Conservation (phyloP, 2,888 invertebrate species). For the Brenthis ino region DNA sequence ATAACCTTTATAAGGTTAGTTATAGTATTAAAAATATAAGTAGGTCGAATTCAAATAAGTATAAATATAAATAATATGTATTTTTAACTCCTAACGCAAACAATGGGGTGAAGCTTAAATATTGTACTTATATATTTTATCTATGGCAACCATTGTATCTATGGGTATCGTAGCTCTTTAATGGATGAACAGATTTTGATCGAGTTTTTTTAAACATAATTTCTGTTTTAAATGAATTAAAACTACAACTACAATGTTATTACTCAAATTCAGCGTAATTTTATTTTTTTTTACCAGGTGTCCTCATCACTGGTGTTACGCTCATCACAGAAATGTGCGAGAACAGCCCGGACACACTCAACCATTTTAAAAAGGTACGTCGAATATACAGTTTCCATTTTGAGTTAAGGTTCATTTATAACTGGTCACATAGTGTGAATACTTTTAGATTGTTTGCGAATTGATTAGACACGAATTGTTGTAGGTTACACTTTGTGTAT, state of each 20-base stretch:
- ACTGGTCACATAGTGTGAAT: not conserved
- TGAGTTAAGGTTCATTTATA: not conserved
- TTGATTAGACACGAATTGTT: not conserved
- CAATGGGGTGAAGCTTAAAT: no score
- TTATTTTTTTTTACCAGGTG: constrained; percentile 82
- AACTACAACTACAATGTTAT: not conserved
- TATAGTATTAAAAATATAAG: no score
- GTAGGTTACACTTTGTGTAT: not conserved
- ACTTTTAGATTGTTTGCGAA: not conserved
- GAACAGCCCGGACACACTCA: constrained; percentile 97
- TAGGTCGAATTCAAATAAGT: no score
- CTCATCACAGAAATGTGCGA: constrained; percentile 99
- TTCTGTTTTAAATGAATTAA: no score
- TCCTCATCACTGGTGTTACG: constrained; percentile 98
- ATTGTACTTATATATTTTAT: no score
- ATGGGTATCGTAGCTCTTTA: no score
- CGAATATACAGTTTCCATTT: not conserved
- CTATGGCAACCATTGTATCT: no score
- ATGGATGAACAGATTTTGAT: no score
- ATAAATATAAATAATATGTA: no score
- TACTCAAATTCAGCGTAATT: constrained; percentile 21
- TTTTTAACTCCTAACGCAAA: no score
- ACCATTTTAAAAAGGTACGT: constrained; percentile 98
- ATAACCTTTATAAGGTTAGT: no score
- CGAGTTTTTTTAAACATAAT: not conserved